Conservation (phyloP, 2,113 vertebrate species). For the Tretioscincus oriximinensis region DNA sequence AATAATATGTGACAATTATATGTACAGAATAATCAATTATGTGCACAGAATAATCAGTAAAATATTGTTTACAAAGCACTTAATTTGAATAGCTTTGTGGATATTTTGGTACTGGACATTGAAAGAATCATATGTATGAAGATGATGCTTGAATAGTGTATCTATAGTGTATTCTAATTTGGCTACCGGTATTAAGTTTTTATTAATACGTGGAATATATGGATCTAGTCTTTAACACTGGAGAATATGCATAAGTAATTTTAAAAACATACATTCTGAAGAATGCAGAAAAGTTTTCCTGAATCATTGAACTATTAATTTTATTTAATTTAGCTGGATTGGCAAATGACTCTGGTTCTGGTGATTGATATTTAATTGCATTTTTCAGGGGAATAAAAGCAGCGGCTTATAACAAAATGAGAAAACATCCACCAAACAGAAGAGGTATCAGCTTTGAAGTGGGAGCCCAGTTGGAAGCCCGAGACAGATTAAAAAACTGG, state of each 20-base stretch:
- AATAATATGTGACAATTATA: not conserved
- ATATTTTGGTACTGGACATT: not conserved
- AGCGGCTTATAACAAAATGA: constrained; percentile 87
- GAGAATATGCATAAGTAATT: not conserved
- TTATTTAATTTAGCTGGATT: not conserved
- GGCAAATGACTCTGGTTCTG: constrained; percentile 37
- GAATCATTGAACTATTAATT: constrained; percentile 11
- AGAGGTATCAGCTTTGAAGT: constrained; percentile 95
- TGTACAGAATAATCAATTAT: not conserved
- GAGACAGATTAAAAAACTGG: constrained; percentile 97
- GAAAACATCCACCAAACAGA: constrained; percentile 94
- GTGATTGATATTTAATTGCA: constrained; percentile 76
- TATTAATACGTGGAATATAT: not conserved
- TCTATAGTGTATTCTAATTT: not conserved
- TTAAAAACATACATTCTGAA: not conserved
- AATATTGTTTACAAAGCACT: constrained; percentile 17
- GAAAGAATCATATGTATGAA: not conserved
- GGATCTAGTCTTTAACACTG: not conserved
- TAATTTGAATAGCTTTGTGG: constrained; percentile 13
- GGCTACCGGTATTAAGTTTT: not conserved
- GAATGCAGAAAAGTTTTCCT: not conserved
- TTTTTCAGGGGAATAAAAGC: constrained; percentile 83
- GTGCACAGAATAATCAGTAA: not conserved
- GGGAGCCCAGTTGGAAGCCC: constrained; percentile 94
- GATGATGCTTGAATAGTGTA: not conserved